Base-by-base conservation (phyloP, 2,888 invertebrate species). In the Cheilosia urbana region DNA sequence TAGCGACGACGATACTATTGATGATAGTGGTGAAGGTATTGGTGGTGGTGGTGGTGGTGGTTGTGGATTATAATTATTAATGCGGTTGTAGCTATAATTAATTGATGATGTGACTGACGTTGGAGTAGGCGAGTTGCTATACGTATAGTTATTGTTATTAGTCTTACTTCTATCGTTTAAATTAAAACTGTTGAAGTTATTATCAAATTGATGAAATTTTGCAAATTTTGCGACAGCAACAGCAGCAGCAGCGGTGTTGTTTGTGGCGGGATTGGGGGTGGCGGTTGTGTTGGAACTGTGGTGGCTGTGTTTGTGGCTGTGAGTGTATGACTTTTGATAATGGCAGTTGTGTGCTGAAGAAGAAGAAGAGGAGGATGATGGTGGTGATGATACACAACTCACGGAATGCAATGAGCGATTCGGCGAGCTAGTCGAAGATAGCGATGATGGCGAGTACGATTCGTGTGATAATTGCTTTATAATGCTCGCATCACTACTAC, bases 1-100 rank as follows among this genome's bases (percentile, higher is more conserved):
- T 87, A 83, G 62, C 83, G 82, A 73, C 79, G 81, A 79, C 80
- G 85, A 81, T 81, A 85, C 72, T 85, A 85, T 85, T 81, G 85
- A 87, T 83, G 87, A 77, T 78, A 37, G 76, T 83, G 53, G 88
- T 88, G 80, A 58, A 87, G 53, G 60, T 88, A 60, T 75, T 77
- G 55, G 79, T 84, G 62, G 84, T 78, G 34, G 80, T 84, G 58
- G 85, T 89, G 57, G 87, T 89, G 77, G 87, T 87, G 51, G 30
- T 77, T 34, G 60, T 79, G 42, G 66, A 75, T 72, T 58, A 51
- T 84, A 68, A 85, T 80, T 68, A 76, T 80, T 62, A 79, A 84
- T 84, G 84, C 75, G 60, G 49, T 76, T 85, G 71, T 76, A 80
- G 81, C 85, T 85, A 85, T 72, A 85, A 85, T 85, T 77, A 72